Evolutionary conservation across 2,113 vertebrate genomes (phyloP), one percentile per base, ranked within the genome.

Genomic region (Morone chrysops): DNA sequence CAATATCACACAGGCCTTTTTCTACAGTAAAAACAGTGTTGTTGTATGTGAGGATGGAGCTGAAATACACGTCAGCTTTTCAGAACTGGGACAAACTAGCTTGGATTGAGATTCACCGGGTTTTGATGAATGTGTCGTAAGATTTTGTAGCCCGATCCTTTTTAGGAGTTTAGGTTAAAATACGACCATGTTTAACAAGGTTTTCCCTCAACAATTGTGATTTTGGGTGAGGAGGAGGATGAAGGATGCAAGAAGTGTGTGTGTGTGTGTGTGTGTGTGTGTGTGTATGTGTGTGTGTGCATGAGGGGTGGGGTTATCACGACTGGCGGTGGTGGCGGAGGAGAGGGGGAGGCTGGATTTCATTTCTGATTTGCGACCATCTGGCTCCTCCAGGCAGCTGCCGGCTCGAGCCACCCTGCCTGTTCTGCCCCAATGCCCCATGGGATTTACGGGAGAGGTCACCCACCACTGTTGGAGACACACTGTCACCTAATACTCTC

Each of bases 391-490:
- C 78, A 87, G 87, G 91, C 91, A 89, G 90, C 93, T 91, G 90
- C 83, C 71, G 78, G 88, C 88, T 78, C 43, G 62, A 78, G 71
- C 82, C 14, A 38, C 85, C 78, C 75, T 18, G 75, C 78, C 77
- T 82, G 83, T 69, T 70, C 86, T 89, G 90, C 87, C 83, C 80
- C 75, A 41, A 63, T 92, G 89, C 86, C 91, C 79, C 86, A 53
- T 80, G 85, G 93, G 93, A 95, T 94, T 92, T 93, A 94, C 69
- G 41, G 31, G 77, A 85, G 92, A 94, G 92, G 93, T 93, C 90
- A 90, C 66, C 31, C 85, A 71, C 72, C 85, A 87, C 76, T 86
- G 88, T 69, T 81, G 74, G 69, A 91, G 86, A 67, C 59, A 61
- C 78, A 77, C 85, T 75, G 90, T 84, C 91, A 93, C 89, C 91